Percentiles rank a stretch among this genome's conserved stretches.
Conservation (phyloP, 2,888 invertebrate genomes). For the Iphiclides podalirius region DNA sequence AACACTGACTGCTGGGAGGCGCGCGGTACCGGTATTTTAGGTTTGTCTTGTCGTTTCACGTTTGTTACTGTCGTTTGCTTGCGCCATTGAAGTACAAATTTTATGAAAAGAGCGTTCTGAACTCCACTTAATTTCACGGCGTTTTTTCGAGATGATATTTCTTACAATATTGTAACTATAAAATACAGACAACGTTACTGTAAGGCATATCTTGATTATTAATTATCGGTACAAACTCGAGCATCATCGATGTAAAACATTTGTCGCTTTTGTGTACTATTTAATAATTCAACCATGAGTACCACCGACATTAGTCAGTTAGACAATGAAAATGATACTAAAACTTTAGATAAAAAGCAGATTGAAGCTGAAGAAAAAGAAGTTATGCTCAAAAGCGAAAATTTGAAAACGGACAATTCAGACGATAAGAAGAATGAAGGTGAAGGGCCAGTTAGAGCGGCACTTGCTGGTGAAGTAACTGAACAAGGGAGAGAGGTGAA, state of each 20-base stretch:
- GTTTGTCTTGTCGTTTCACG: conserved; percentile 4
- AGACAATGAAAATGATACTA: conserved; percentile 61
- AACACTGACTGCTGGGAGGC: neutral
- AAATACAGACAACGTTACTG: neutral
- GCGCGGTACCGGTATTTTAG: conserved; percentile 1
- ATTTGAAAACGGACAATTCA: conserved; percentile 66
- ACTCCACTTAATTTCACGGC: conserved; percentile 10
- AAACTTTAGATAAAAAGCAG: conserved; percentile 82
- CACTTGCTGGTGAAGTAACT: conserved; percentile 76
- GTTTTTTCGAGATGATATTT: conserved; percentile 19
- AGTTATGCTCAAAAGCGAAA: conserved; percentile 81
- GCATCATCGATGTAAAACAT: conserved; percentile 11
- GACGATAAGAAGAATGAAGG: conserved; percentile 67
- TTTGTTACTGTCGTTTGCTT: conserved; percentile 7
- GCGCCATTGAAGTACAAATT: conserved; percentile 17
- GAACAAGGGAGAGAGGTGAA: conserved; percentile 87
- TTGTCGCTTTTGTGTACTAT: conserved; percentile 19
- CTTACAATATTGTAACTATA: neutral
- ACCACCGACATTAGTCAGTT: conserved; percentile 61
- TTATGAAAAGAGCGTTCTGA: conserved; percentile 4
- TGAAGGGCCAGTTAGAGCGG: conserved; percentile 71
- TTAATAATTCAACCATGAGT: conserved; percentile 46
- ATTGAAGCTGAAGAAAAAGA: conserved; percentile 84
- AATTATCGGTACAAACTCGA: neutral
- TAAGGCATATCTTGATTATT: neutral